These are phyloP conservation scores for Craseonycteris thonglongyai DNA, from an alignment of 2,113 vertebrate genomes.

Conservation along the genomic window DNA sequence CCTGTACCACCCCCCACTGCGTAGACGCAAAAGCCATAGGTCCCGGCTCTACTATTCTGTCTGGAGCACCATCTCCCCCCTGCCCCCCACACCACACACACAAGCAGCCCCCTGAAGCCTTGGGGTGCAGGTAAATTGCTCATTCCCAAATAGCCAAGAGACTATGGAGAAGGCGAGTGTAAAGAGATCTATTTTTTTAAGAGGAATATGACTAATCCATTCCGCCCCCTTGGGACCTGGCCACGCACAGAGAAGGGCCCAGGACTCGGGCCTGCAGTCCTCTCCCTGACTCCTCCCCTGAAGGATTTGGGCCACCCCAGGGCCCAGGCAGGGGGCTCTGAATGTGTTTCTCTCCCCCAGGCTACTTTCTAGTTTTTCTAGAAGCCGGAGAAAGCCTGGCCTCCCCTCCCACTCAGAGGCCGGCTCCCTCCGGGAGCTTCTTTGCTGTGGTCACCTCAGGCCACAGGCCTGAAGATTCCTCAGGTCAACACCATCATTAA, in stretches of 20 bases:
- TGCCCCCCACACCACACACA: no score
- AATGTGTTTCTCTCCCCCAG: conserved; percentile 50
- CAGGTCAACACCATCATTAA: conserved; percentile 76
- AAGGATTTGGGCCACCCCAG: neutral
- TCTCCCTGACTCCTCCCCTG: neutral
- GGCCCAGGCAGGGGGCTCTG: conserved; percentile 8
- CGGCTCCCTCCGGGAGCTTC: neutral
- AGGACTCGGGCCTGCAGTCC: neutral
- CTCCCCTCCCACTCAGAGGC: neutral
- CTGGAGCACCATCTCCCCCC: neutral
- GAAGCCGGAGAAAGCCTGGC: neutral
- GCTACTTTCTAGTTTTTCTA: conserved; percentile 20
- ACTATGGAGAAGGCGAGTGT: conserved; percentile 48
- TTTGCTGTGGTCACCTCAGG: neutral
- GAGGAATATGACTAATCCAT: neutral
- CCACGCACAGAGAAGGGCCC: neutral
- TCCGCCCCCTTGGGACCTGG: neutral
- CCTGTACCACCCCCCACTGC: neutral
- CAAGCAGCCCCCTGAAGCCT: neutral
- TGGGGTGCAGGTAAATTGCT: neutral
- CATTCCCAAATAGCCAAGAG: conserved; percentile 20
- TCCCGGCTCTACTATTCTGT: conserved; percentile 60
- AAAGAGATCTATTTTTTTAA: conserved; percentile 82
- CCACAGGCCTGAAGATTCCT: conserved; percentile 68
- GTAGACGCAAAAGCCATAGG: conserved; percentile 78